Evolutionary conservation across 2,797 vertebrate genomes (phyloP), one percentile per base, ranked within the genome.

Genomic region (Pseudochromis fuscus): DNA sequence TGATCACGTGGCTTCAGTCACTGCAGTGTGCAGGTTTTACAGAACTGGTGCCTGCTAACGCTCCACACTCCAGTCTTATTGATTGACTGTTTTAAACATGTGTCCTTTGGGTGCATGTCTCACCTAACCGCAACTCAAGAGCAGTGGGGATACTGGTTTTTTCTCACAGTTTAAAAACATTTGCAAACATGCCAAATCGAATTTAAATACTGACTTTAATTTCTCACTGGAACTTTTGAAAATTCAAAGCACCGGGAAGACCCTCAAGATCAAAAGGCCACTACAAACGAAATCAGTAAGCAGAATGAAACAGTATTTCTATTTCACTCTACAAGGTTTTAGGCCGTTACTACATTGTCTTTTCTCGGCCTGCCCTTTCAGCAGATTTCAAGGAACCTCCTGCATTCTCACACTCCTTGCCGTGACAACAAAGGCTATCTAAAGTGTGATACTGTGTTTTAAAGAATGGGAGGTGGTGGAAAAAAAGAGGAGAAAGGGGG

Each of bases 401-500:
- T 50, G 72, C 78, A 79, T 87, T 89, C 88, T 89, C 86, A 89
- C 88, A 86, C 86, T 87, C 49, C 89, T 91, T 77, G 81, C 84
- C 65, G 87, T 84, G 90, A 92, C 89, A 92, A 93, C 86, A 93
- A 92, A 91, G 84, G 72, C 82, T 75, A 88, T 89, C 84, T 89
- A 88, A 90, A 89, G 87, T 90, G 88, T 89, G 89, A 92, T 91
- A 91, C 88, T 86, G 87, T 87, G 86, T 91, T 88, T 91, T 86
- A 91, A 90, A 92, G 89, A 85, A 90, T 79, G 81, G 82, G 86
- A 90, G 85, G 82, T 88, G 84, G 85, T 77, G 73, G 83, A 86
- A 80, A 85, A 81, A 77, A 87, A 79, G 83, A 79, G 86, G 75
- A 83, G 75, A 89, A 85, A 73, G 76, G 77, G 84, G 84, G 75